Evolutionary conservation across 2,888 invertebrate species (phyloP).

Genomic region (Leuctra nigra): DNA sequence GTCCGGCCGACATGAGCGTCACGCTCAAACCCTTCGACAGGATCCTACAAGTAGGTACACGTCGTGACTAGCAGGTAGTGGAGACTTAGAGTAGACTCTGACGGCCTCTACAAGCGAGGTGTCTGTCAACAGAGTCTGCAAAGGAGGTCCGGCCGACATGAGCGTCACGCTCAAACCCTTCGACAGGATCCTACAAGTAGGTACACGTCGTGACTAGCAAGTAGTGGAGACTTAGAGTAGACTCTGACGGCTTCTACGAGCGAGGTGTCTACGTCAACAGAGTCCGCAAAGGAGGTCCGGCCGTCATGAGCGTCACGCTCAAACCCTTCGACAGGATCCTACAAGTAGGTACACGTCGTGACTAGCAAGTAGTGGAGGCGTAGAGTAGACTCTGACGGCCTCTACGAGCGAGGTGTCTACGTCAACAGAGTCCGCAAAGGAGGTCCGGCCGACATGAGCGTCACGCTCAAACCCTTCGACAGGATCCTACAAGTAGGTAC

Average conservation of each 20-base stretch:
- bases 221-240: no score
- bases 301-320: constrained; percentile 74
- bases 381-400: constrained; percentile 92
- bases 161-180: constrained; percentile 74
- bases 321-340: constrained; percentile 85
- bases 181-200: constrained; percentile 85
- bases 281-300: constrained; percentile 84
- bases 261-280: constrained; percentile 91
- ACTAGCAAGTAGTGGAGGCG: no score
- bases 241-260: constrained; percentile 90
- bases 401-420: constrained; percentile 89
- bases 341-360: constrained; percentile 67
- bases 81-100: no score
- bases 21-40: constrained; percentile 79
- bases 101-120: constrained; percentile 91
- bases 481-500: constrained; percentile 74
- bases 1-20: constrained; percentile 83
- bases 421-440: constrained; percentile 86
- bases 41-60: constrained; percentile 89
- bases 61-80: no score
- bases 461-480: constrained; percentile 76
- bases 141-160: constrained; percentile 86
- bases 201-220: no score
- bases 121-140: constrained; percentile 85
- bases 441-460: constrained; percentile 84